Evolutionary conservation across 1,140 invertebrate species (phyloP), one percentile per base, ranked within the genome.

Genomic region (Drosophila sucinea): DNA sequence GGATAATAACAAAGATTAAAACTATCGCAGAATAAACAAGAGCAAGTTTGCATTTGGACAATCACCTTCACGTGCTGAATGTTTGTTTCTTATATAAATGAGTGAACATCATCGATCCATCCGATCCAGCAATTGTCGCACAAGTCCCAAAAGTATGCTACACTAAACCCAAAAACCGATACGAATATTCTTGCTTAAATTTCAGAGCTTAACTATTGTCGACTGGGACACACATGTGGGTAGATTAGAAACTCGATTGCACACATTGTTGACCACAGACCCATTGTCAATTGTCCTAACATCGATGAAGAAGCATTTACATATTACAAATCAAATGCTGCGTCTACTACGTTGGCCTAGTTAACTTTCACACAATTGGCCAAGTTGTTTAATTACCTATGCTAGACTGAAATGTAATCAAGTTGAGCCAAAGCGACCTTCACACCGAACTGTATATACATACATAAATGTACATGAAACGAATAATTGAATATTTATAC

Each of bases 1-100:
- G 27, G 7, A 51, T 51, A 51, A 51, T 44, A 27, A 23, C 1
- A 40, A 47, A 47, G 44, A 51, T 51, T 51, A 51, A 51, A 51
- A 27, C 44, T 27, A 51, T 27, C 25, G 44, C 25, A 51, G 7
- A 8, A 51, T 23, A 51, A 51, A 8, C 3, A 51, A 51, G 44
- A 27, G 8, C 44, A 51, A 38, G 35, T 4, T 38, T 7, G 10
- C 3, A 11, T 38, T 17, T 17, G 17, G 17, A 38, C 10, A 38
- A 11, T 38, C 8, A 11, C 3, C 35, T 1, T 11, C 35, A 11
- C 11, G 7, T 38, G 44, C 11, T 38, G 35, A 10, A 38, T 51
- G 44, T 3, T 27, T 47, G 23, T 47, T 25, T 23, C 25, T 51
- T 51, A 25, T 23, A 51, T 51, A 51, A 51, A 8, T 27, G 8